Evolutionary conservation across 2,888 invertebrate species (phyloP), one percentile per base, ranked within the genome.

Genomic region (Empis stercorea): DNA sequence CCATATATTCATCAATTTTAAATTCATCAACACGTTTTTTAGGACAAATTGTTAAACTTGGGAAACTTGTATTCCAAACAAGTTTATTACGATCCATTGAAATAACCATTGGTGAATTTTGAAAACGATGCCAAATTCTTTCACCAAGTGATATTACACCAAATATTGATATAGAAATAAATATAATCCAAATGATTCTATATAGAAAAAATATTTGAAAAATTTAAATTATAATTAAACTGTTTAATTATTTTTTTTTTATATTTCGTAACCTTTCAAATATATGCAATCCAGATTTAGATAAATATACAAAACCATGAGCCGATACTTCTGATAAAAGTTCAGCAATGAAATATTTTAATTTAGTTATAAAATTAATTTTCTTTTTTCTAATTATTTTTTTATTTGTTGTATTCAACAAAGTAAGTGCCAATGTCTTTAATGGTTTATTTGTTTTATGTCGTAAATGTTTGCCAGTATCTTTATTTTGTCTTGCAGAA

Each of bases 41-140:
- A 0, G 81, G 79, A 54, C 85, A 85, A 44, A 84, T 73, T 0
- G 84, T 81, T 44, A 79, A 68, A 30, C 77, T 72, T 1, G 84
- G 84, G 55, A 82, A 82, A 2, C 79, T 76, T 3, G 84, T 80
- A 56, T 79, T 80, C 82, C 82, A 83, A 1, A 79, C 75, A 52
- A 78, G 77, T 71, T 80, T 76, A 60, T 83, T 81, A 2, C 82
- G 71, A 62, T 83, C 82, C 79, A 82, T 81, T 16, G 83, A 81
- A 30, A 83, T 76, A 6, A 82, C 82, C 38, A 81, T 81, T 2
- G 83, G 82, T 7, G 81, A 81, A 38, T 76, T 78, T 62, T 78
- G 78, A 61, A 81, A 83, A 23, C 82, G 74, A 9, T 66, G 63
- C 76, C 81, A 77, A 9, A 80, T 81, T 40, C 75, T 68, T 49